Evolutionary conservation across 2,797 vertebrate genomes (phyloP).

Genomic region (Sebastes vulpes): DNA sequence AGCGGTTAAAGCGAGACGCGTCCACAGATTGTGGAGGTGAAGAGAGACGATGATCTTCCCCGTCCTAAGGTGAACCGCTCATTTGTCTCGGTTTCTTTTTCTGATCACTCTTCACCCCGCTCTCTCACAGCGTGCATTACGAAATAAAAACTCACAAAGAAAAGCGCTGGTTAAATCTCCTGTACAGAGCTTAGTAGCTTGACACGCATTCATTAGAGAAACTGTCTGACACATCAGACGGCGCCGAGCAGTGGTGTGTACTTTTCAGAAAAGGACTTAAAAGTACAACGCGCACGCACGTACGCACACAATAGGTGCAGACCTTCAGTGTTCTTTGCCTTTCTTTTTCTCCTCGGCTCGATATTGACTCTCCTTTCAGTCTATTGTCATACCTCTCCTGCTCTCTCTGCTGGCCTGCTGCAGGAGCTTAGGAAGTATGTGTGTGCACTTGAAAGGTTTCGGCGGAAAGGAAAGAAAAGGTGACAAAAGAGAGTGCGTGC

Average conservation of each 20-base stretch:
- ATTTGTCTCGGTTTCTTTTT: slow-evolving; percentile 18
- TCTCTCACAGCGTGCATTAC: not conserved
- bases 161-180: slow-evolving; percentile 17
- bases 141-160: slow-evolving; percentile 6
- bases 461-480: slow-evolving; percentile 42
- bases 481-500: slow-evolving; percentile 57
- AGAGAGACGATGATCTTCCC: slow-evolving; percentile 21
- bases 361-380: slow-evolving; percentile 58
- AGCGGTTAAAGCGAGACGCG: slow-evolving; percentile 4
- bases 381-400: slow-evolving; percentile 45
- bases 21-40: slow-evolving; percentile 23
- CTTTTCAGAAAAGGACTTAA: slow-evolving; percentile 47
- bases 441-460: slow-evolving; percentile 48
- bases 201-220: slow-evolving; percentile 48
- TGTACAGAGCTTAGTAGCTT: slow-evolving; percentile 23
- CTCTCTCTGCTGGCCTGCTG: slow-evolving; percentile 44
- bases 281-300: slow-evolving; percentile 1
- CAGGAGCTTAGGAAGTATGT: slow-evolving; percentile 41
- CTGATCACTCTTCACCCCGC: not conserved
- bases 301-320: slow-evolving; percentile 24
- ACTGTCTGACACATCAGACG: slow-evolving; percentile 39
- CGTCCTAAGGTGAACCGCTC: slow-evolving; percentile 17
- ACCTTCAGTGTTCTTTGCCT: slow-evolving; percentile 23
- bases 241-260: not conserved
- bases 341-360: slow-evolving; percentile 19